Evolutionary conservation across 2,113 vertebrate species (phyloP), one percentile per base, ranked within the genome.

Genomic region (Delphinus delphis): DNA sequence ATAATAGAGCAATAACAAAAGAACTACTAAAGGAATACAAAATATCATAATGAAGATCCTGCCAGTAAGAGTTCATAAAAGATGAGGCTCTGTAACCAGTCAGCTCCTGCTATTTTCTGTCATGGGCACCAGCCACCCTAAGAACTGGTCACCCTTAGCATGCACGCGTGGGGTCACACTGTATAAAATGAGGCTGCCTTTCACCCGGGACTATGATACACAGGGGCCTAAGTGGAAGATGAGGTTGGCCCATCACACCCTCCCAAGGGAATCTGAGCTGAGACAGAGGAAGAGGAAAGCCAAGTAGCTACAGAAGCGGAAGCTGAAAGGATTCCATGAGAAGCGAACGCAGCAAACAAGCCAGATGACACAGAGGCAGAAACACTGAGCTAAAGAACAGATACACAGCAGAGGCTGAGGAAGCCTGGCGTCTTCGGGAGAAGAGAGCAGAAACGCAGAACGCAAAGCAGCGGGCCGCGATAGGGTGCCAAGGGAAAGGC

Each of bases 101-200:
- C 6, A 25, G 53, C 50, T 80, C 36, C 31, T 47, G 3, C 9
- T 73, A 28, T 20, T 87, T 50, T 77, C 53, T 15, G 21, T 33
- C 18, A 31, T 1, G 4, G 38, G 58, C 58, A n/a, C 41, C 31
- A 67, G 65, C 58, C n/a, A 73, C 21, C 38, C n/a, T 76, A 31
- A 67, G 50, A 85, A 86, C 4, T 14, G 6, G 68, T 44, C 33
- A 6, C 6, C 20, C 12, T 85, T 3, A 12, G 53, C 62, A 79
- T 6, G 12, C 21, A 6, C 9, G 9, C 1, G 0, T n/a, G 38
- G 28, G 25, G 7, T 8, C 36, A n/a, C 12, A 3, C 8, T 2
- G 4, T 5, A 13, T 8, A 62, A 47, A 79, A 55, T 4, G 38
- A 53, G 44, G 36, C 25, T 70, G 53, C 33, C 31, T 65, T 50